Percentiles rank a stretch among this genome's conserved stretches.
Conservation (phyloP, 2,797 vertebrate species). For the Eptatretus atami region DNA sequence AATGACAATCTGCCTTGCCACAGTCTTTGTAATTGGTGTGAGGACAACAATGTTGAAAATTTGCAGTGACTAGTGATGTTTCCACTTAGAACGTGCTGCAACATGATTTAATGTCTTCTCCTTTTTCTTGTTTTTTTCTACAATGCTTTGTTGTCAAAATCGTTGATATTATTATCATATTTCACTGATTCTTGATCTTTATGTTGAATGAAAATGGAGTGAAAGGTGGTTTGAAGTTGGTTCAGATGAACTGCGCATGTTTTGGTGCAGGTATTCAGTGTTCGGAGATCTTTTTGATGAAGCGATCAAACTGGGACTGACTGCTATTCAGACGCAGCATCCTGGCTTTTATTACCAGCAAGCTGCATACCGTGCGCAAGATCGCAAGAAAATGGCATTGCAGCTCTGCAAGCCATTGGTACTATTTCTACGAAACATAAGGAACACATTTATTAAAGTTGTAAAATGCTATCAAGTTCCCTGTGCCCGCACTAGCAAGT, state of each 20-base stretch:
- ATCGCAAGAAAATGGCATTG: conserved; percentile 38
- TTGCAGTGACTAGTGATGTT: too few relatives aligned
- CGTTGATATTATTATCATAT: conserved; percentile 1
- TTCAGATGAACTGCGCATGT: not conserved
- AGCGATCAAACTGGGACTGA: conserved; percentile 76
- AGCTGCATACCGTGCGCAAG: conserved; percentile 67
- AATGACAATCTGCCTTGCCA: too few relatives aligned
- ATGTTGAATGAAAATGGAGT: too few relatives aligned
- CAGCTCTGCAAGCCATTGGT: conserved; percentile 38
- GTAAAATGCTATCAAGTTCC: too few relatives aligned
- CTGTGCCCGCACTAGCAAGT: too few relatives aligned
- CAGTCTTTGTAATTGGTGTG: too few relatives aligned
- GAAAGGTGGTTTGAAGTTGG: too few relatives aligned
- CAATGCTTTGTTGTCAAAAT: not conserved
- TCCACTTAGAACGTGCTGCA: too few relatives aligned
- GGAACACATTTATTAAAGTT: too few relatives aligned
- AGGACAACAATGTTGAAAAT: too few relatives aligned
- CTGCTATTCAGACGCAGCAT: conserved; percentile 91
- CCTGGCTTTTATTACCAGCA: conserved; percentile 97
- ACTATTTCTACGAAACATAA: conserved; percentile 7
- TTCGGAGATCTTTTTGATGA: conserved; percentile 95
- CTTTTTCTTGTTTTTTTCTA: too few relatives aligned
- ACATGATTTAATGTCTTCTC: too few relatives aligned
- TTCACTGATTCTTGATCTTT: not conserved
- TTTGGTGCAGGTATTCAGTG: conserved; percentile 46